phyloP scores from a whole-genome alignment of 2,797 vertebrate species.

The Adelosebastes latens region DNA sequence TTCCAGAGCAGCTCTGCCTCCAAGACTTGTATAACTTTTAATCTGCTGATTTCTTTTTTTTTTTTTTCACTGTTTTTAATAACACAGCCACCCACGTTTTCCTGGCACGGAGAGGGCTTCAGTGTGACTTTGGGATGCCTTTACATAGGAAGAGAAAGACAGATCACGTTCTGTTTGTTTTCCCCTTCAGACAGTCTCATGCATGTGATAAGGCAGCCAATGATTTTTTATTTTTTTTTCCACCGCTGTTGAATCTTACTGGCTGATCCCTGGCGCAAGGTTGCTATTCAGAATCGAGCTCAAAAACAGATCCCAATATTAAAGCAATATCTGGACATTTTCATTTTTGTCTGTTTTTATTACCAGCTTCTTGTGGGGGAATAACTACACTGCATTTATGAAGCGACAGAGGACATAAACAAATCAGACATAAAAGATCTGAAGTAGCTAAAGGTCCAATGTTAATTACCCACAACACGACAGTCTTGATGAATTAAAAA shows the following conservation, averaged over 20 bases:
- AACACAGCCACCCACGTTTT: neutral
- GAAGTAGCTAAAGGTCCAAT: conserved; percentile 7
- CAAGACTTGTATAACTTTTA: neutral
- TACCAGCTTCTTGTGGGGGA: neutral
- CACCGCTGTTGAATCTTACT: neutral
- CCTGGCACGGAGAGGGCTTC: neutral
- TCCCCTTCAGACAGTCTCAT: too few relatives aligned
- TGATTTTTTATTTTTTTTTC: neutral
- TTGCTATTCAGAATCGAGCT: neutral
- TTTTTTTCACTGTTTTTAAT: conserved; percentile 1
- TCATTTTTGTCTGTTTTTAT: neutral
- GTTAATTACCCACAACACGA: neutral
- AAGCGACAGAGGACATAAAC: neutral
- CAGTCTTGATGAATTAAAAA: neutral
- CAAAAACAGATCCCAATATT: neutral
- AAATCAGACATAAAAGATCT: neutral
- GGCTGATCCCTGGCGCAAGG: neutral
- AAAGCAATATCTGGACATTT: conserved; percentile 24
- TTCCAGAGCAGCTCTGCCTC: neutral
- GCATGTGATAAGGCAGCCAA: neutral
- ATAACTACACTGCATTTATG: neutral
- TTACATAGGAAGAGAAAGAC: neutral
- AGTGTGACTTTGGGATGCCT: neutral
- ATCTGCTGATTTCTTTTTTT: neutral
- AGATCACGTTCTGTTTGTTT: neutral